A percentile compares a stretch with the other conserved stretches of the same genome.
These are phyloP conservation scores for Myotis vivesi DNA, from an alignment of 2,797 vertebrate species.

Conservation along the genomic window DNA sequence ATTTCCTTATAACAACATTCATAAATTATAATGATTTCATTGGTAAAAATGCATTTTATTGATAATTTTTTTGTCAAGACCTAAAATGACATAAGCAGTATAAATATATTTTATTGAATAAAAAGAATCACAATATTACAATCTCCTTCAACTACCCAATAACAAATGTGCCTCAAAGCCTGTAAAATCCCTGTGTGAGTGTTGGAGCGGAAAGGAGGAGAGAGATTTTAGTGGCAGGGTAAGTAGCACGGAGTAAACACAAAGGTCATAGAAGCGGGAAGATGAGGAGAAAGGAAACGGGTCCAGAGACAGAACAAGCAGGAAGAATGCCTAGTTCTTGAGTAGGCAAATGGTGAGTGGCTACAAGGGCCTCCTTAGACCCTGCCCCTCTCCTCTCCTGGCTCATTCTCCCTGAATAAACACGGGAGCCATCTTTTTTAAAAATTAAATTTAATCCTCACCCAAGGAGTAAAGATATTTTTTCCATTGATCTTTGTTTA, in stretches of 20 bases:
- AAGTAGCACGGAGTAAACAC: background rate
- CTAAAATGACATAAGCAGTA: background rate
- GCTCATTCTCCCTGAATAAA: background rate
- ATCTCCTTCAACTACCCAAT: background rate
- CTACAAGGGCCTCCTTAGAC: too few species aligned
- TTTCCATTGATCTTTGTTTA: too few species aligned
- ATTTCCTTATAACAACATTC: background rate
- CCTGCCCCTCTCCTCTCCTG: background rate
- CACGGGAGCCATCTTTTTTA: background rate
- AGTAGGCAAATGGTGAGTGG: background rate
- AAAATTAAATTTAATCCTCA: too few species aligned
- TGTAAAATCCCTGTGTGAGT: background rate
- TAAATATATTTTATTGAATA: constrained; percentile 14
- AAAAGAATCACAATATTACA: background rate
- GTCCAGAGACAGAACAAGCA: background rate
- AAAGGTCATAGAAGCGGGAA: background rate
- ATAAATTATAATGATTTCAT: background rate
- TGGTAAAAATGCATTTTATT: background rate
- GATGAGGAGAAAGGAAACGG: background rate
- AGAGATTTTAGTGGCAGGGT: background rate
- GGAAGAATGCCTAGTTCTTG: background rate
- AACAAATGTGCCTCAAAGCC: background rate
- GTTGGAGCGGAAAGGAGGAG: background rate
- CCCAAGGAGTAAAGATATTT: too few species aligned
- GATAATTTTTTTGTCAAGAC: background rate